Base-by-base conservation (phyloP, 1,140 invertebrate species). In the Pomacea maculata region DNA sequence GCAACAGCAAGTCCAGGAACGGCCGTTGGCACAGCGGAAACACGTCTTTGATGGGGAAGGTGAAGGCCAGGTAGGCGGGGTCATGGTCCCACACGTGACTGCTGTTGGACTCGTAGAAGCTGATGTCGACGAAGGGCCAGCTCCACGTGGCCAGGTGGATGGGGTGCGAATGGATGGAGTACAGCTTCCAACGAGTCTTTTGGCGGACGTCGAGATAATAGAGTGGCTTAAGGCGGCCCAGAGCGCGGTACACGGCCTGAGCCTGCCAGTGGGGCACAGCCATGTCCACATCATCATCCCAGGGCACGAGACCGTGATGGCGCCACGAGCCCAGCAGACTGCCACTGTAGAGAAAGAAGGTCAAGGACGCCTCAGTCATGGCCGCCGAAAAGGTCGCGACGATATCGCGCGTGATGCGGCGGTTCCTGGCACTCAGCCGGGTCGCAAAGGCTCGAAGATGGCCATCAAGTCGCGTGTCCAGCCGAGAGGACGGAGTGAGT, bases 261-360 rank as follows among this genome's bases (percentile, higher is more conserved):
- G 45, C 57, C 29, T 79, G 29, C 19, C 45, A 25, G 15, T 45
- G 19, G 29, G 79, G 79, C 45, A 86, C 63, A 10, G 80, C 71
- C 19, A 86, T 61, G 54, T 86, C 85, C n/a, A 84, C 78, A 65
- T 86, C 85, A 55, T 86, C 85, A 73, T 86, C 85, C 85, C 85
- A 86, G 11, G 85, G 85, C 14, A 86, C 81, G 55, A 85, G 81
- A 52, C 79, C 84, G 77, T 86, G 85, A 34, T 86, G 85, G 14
- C 85, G 68, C 77, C 77, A 86, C 64, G 84, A 82, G 15, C 85
- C 85, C n/a, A 86, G 74, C 25, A 70, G 29, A 70, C 67, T 70
- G 67, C 67, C 67, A 11, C 67, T 70, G 67, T 70, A 70, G 3
- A 70, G 67, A 21, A 70, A 70, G 29, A 70, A 70, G 67, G 67